Base-by-base conservation (phyloP, 1,140 invertebrate species). In the Pectinophora gossypiella region DNA sequence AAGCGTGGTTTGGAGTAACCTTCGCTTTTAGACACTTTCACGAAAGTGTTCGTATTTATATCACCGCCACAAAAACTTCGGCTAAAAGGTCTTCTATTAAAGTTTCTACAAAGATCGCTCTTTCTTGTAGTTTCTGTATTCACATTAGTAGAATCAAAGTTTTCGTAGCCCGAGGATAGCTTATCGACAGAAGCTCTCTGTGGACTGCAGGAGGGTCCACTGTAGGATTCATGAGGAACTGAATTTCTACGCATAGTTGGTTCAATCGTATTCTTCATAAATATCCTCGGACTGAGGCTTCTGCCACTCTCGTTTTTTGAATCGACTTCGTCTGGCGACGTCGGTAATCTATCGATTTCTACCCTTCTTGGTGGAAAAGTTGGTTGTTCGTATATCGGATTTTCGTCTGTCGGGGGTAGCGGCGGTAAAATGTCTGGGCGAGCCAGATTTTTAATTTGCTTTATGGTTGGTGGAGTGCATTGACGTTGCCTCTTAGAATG, bases 401-500 rank as follows among this genome's bases (percentile, higher is more conserved):
- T 65, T 4, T 76, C 75, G 13, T 81, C 69, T 40, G 90, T 87
- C n/a, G 87, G 83, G 3, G 89, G 92, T 20, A 93, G 89, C 1
- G 91, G 86, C 6, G 92, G 92, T 15, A 93, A 88, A 12, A 93
- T 89, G 61, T 93, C 92, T 0, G 93, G 92, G 19, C 91, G 90
- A 32, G 88, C 81, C 58, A 84, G 72, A 50, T 70, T 84, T 48
- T 85, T 86, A 2, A 76, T 48, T 35, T 83, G 76, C 58, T 88
- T 87, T 22, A 82, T 77, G 40, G 87, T 85, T 2, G 86, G 88
- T n/a, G 86, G 85, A 15, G 86, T 88, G 47, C 85, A 78, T 51
- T 89, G 86, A 15, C 91, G 79, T 73, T 95, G 94, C 43, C 93
- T 87, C 38, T 91, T 92, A 0, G 91, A 91, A 62, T 94, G 93